Evolutionary conservation across 2,888 invertebrate species (phyloP), one percentile per base, ranked within the genome.

Genomic region (Bursaphelenchus okinawaensis): DNA sequence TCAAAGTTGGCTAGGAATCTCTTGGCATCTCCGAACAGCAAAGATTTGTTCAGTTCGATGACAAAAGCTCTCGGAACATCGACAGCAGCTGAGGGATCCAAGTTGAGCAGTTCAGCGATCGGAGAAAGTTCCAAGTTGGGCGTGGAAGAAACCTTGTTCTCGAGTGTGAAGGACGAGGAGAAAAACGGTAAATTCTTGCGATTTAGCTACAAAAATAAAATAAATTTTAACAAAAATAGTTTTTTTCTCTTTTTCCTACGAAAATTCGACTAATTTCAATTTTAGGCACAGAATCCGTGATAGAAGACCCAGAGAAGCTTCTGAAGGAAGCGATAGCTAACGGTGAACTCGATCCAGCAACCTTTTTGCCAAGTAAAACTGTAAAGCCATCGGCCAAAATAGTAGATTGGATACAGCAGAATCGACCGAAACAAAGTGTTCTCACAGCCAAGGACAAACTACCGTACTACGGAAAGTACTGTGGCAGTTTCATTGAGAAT

Each of bases 391-490:
- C 77, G 50, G 76, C 75, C 61, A 73, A 72, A 24, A 66, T 81
- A 7, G 70, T 78, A 51, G 78, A 81, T 55, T 80, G 80, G 80
- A 80, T 80, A 55, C 72, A 77, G 28, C 69, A 74, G 28, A 80
- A 80, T 27, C 69, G 80, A 19, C 79, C 80, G 0, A 64, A 67
- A 19, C 71, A 70, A 29, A 58, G 68, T 6, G 62, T 69, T 4
- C 55, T 68, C 9, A 56, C 62, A 12, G 63, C 75, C 3, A 63
- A 64, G 7, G 79, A 80, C 51, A 75, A 76, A 52, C 61, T 81
- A 23, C 81, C 81, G 8, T 82, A 81, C 58, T 81, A 77, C 56
- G 81, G 82, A 28, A 73, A 71, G 51, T 82, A 81, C 64, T 74
- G 78, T 40, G 81, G 81, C 28, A 75, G 73, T 52, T 75, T 82